These are phyloP conservation scores for Sus cebifrons DNA, from an alignment of 2,797 vertebrate species.

Conservation along the genomic window DNA sequence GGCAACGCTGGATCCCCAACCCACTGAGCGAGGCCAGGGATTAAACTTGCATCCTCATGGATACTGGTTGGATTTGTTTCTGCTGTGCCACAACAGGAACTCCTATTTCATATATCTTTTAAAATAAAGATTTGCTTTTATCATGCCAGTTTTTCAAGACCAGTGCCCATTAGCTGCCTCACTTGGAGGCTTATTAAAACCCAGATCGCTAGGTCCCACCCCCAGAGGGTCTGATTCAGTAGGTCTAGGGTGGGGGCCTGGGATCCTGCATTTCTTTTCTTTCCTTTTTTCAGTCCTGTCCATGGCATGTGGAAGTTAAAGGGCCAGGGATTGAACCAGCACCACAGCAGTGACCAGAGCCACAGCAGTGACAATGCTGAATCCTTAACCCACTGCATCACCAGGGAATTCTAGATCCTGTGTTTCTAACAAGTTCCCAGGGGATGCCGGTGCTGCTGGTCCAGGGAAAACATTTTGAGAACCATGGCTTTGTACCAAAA, in stretches of 20 bases:
- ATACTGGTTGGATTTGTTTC: too few relatives aligned
- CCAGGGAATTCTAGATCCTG: background rate
- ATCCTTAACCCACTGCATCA: too few relatives aligned
- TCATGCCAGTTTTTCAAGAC: background rate
- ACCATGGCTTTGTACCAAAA: fast-evolving
- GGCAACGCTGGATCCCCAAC: too few relatives aligned
- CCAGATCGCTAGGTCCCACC: background rate
- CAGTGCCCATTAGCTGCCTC: background rate
- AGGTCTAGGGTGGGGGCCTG: too few relatives aligned
- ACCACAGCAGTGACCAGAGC: too few relatives aligned
- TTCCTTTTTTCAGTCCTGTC: too few relatives aligned
- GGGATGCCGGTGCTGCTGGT: background rate
- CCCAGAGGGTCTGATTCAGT: background rate
- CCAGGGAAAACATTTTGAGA: background rate
- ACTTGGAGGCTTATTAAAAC: background rate
- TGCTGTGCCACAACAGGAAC: too few relatives aligned
- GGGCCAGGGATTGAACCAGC: too few relatives aligned
- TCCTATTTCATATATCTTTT: background rate
- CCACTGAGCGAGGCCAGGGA: too few relatives aligned
- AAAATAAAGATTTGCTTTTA: background rate
- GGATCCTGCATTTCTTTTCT: background rate
- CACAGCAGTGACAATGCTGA: too few relatives aligned
- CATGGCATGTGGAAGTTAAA: too few relatives aligned
- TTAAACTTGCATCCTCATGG: too few relatives aligned
- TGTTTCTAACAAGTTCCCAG: background rate